phyloP scores from a whole-genome alignment of 1,140 invertebrate genomes.

The Drosophila ironensis region DNA sequence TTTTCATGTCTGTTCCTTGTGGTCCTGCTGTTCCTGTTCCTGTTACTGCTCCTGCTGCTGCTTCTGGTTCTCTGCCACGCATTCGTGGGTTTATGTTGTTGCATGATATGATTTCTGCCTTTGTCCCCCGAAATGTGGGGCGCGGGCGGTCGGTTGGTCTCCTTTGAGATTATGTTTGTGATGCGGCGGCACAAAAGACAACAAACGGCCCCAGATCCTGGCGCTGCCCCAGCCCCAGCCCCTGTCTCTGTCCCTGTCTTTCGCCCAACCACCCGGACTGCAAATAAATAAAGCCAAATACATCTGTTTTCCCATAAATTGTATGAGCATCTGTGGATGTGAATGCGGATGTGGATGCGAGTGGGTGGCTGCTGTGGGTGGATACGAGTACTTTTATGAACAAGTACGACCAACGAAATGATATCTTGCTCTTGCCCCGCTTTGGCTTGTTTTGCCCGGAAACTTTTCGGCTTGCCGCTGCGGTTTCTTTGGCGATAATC shows the following conservation, averaged over 20 bases:
- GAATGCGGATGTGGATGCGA: background rate
- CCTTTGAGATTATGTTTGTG: slow-evolving; percentile 68
- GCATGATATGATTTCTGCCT: slow-evolving; percentile 75
- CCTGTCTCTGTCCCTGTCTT: background rate
- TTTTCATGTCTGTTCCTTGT: slow-evolving; percentile 65
- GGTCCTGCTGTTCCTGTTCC: slow-evolving; percentile 22
- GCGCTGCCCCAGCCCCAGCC: background rate
- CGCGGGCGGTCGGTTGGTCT: slow-evolving; percentile 14
- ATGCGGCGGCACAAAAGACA: slow-evolving; percentile 51
- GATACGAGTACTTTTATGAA: slow-evolving; percentile 41
- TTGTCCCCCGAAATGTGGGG: slow-evolving; percentile 37
- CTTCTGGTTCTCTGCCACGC: slow-evolving; percentile 19
- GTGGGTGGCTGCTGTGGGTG: slow-evolving; percentile 8
- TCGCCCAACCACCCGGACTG: background rate
- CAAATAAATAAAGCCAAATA: slow-evolving; percentile 74
- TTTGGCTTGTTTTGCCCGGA: too few relatives aligned
- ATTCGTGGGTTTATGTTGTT: slow-evolving; percentile 68
- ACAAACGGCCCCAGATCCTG: slow-evolving; percentile 7
- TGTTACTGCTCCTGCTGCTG: background rate
- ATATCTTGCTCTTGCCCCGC: slow-evolving; percentile 36
- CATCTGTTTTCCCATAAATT: slow-evolving; percentile 78
- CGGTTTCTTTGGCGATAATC: slow-evolving; percentile 39
- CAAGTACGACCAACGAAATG: slow-evolving; percentile 31
- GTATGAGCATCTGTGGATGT: slow-evolving; percentile 32
- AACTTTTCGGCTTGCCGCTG: slow-evolving; percentile 35